Evolutionary conservation across 1,140 invertebrate genomes (phyloP).

Genomic region (Penaeus japonicus): DNA sequence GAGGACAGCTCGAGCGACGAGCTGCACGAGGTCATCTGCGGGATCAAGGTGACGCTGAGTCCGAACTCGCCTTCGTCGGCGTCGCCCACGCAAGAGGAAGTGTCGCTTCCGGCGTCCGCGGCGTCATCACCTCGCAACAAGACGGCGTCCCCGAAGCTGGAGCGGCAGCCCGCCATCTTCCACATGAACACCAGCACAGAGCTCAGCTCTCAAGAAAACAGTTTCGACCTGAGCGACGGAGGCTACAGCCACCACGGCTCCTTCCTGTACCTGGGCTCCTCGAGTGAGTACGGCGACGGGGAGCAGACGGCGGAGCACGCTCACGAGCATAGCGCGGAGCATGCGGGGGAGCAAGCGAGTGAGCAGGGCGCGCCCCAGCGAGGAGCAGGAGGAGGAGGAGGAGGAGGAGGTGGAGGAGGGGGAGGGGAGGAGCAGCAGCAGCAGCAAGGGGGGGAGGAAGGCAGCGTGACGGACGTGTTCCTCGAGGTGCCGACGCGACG

Average conservation of each 20-base stretch:
- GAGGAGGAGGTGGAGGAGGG: not conserved
- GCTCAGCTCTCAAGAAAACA: slow-evolving; percentile 67
- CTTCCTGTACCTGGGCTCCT: slow-evolving; percentile 64
- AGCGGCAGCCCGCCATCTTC: slow-evolving; percentile 81
- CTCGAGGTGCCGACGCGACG: slow-evolving; percentile 70
- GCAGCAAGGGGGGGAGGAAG: not conserved
- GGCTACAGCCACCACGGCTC: slow-evolving; percentile 62
- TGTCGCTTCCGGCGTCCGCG: slow-evolving; percentile 60
- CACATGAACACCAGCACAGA: slow-evolving; percentile 64
- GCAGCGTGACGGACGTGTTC: slow-evolving; percentile 45
- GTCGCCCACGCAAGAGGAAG: slow-evolving; percentile 60
- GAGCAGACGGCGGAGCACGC: slow-evolving; percentile 66
- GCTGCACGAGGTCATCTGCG: slow-evolving; percentile 62
- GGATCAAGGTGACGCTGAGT: slow-evolving; percentile 76
- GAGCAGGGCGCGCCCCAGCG: slow-evolving; percentile 61
- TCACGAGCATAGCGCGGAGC: no score
- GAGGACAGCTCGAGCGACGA: slow-evolving; percentile 58
- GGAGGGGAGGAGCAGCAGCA: not conserved
- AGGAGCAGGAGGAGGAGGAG: slow-evolving; percentile 80
- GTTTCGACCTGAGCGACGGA: slow-evolving; percentile 64
- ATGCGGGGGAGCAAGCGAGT: slow-evolving; percentile 35
- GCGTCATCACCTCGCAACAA: slow-evolving; percentile 56
- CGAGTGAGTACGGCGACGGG: slow-evolving; percentile 60
- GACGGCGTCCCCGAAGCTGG: slow-evolving; percentile 63
- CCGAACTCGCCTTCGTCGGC: slow-evolving; percentile 68